phyloP scores from a whole-genome alignment of 2,113 vertebrate genomes.

The Dromas ardeola region DNA sequence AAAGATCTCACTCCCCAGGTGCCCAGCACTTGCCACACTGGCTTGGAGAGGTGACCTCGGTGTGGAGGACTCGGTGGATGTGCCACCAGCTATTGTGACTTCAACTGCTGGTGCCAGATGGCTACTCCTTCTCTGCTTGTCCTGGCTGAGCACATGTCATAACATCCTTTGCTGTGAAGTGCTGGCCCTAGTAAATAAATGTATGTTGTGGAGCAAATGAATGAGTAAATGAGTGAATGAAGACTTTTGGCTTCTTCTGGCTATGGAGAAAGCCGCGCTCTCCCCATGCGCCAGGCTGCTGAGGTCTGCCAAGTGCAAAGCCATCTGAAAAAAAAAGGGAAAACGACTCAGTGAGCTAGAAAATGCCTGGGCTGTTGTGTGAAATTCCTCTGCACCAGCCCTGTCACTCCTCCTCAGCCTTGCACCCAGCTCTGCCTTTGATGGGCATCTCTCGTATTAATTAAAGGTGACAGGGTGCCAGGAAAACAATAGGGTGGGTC shows the following conservation, averaged over 20 bases:
- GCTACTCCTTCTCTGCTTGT: not conserved
- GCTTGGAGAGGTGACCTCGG: not conserved
- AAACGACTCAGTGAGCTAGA: conserved; percentile 63
- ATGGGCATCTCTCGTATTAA: not conserved
- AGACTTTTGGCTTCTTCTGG: conserved; percentile 35
- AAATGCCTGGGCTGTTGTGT: conserved; percentile 57
- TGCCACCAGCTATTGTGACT: not conserved
- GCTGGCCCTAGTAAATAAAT: not conserved
- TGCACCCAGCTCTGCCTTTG: conserved; percentile 40
- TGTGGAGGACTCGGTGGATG: accelerated
- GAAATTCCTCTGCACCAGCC: conserved; percentile 65
- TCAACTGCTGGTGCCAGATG: not conserved
- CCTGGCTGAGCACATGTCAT: not conserved
- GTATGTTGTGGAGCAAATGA: not conserved
- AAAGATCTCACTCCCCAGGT: not conserved
- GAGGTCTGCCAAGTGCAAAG: conserved; percentile 52
- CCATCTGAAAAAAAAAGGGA: not conserved
- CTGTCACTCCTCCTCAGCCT: conserved; percentile 61
- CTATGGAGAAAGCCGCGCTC: not conserved
- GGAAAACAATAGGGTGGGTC: not conserved
- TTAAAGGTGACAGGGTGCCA: not conserved
- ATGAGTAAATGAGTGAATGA: not conserved
- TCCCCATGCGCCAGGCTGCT: not conserved
- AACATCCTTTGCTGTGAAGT: not conserved
- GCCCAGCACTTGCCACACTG: not conserved